Conservation (phyloP, 2,797 vertebrate genomes). For the Urophycis tenuis region DNA sequence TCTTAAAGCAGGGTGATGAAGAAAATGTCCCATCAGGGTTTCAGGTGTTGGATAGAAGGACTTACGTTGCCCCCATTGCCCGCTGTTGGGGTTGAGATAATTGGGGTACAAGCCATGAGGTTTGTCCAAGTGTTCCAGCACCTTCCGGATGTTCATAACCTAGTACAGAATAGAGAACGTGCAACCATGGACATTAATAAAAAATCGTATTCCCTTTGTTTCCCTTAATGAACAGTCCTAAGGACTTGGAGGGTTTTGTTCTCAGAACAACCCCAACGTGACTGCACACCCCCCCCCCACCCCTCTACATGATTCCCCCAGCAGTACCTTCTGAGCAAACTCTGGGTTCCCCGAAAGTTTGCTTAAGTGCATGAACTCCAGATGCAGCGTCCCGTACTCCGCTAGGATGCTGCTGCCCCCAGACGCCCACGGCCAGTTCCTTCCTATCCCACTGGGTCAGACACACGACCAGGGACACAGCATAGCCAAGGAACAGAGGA, state of each 20-base stretch:
- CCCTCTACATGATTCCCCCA: not conserved
- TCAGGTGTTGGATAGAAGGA: constrained; percentile 32
- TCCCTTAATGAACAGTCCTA: not conserved
- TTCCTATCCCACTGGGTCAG: constrained; percentile 84
- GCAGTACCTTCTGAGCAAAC: constrained; percentile 91
- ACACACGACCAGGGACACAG: not conserved
- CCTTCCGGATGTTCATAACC: constrained; percentile 97
- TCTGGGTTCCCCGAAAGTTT: constrained; percentile 86
- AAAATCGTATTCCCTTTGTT: not conserved
- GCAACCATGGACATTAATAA: not conserved
- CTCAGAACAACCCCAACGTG: not conserved
- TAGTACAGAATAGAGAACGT: constrained; percentile 43
- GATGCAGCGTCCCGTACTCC: constrained; percentile 93
- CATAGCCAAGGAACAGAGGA: not conserved
- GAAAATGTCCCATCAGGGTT: not conserved
- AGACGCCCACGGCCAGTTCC: constrained; percentile 98
- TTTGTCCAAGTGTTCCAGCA: constrained; percentile 89
- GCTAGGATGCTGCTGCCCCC: constrained; percentile 98
- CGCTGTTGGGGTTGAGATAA: constrained; percentile 97
- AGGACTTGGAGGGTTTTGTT: not conserved
- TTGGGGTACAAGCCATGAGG: constrained; percentile 97
- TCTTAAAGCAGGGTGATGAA: not conserved
- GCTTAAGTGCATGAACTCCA: constrained; percentile 95
- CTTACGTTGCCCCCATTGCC: constrained; percentile 99
- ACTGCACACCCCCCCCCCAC: not conserved